A percentile compares a stretch with the other conserved stretches of the same genome.
phyloP scores from a whole-genome alignment of 2,888 invertebrate genomes.

The Dynastes tityus region DNA sequence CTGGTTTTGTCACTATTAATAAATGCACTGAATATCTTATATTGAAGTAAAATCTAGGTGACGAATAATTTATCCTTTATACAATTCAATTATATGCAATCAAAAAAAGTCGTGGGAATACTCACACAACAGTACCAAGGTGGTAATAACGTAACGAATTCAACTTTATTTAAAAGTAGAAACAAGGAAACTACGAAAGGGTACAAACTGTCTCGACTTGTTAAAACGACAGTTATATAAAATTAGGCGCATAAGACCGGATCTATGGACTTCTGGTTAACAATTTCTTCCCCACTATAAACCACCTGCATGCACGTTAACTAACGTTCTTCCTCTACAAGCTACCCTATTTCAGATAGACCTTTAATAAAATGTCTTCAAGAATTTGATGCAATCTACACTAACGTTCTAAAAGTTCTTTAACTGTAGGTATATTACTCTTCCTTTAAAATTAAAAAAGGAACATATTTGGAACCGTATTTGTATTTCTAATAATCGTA shows the following conservation, averaged over 20 bases:
- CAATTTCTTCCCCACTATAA: constrained; percentile 34
- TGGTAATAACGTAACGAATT: constrained; percentile 9
- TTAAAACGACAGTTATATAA: constrained; percentile 44
- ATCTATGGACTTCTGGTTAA: constrained; percentile 42
- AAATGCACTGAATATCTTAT: too few species aligned
- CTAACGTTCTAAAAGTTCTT: background rate
- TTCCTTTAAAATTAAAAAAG: background rate
- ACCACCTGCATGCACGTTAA: constrained; percentile 38
- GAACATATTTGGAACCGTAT: background rate
- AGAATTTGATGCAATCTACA: background rate
- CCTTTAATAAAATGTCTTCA: background rate
- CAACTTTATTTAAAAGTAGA: constrained; percentile 19
- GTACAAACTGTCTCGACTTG: constrained; percentile 43
- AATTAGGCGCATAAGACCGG: constrained; percentile 45
- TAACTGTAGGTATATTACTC: background rate
- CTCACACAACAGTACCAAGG: background rate
- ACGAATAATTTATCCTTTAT: background rate
- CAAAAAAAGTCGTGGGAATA: background rate
- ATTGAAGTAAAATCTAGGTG: too few species aligned
- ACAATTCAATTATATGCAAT: background rate
- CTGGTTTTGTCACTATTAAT: too few species aligned
- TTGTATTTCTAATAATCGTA: background rate
- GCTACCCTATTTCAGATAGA: background rate
- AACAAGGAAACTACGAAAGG: constrained; percentile 42
- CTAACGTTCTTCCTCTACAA: constrained; percentile 2